These are phyloP conservation scores for Philypnodon macrostomus DNA, from an alignment of 2,797 vertebrate species.

Conservation along the genomic window DNA sequence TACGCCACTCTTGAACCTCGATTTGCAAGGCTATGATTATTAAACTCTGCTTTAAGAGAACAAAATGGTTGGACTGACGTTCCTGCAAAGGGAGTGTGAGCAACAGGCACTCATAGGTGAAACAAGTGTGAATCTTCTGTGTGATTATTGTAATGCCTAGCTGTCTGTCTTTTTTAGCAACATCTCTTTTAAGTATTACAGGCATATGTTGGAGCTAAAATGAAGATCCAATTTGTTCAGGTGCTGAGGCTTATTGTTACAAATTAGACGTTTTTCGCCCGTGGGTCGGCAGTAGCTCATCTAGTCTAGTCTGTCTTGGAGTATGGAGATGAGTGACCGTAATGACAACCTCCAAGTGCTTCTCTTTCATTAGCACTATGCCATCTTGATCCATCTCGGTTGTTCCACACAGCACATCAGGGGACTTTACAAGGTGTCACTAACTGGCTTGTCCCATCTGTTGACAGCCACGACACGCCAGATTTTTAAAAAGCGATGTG, in stretches of 20 bases:
- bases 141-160: neutral
- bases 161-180: conserved; percentile 15
- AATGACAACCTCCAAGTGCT: conserved; percentile 40
- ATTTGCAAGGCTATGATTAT: too few relatives aligned
- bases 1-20: too few relatives aligned
- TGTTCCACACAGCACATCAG: conserved; percentile 37
- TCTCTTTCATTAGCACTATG: conserved; percentile 48
- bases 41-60: too few relatives aligned
- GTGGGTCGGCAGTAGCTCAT: conserved; percentile 37
- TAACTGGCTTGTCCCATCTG: conserved; percentile 45
- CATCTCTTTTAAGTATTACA: conserved; percentile 13
- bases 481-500: conserved; percentile 31
- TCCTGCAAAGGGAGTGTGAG: conserved; percentile 12
- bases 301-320: conserved; percentile 22
- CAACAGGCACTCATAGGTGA: conserved; percentile 1
- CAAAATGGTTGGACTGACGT: too few relatives aligned
- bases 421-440: conserved; percentile 40
- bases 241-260: conserved; percentile 38
- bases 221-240: conserved; percentile 33
- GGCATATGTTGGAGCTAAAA: conserved; percentile 22
- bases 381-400: conserved; percentile 48
- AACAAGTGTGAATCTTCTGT: conserved; percentile 4
- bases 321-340: conserved; percentile 47
- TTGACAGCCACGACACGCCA: conserved; percentile 27
- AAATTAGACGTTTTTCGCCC: conserved; percentile 47